phyloP scores from a whole-genome alignment of 2,888 invertebrate genomes.

The Tipula helvola region DNA sequence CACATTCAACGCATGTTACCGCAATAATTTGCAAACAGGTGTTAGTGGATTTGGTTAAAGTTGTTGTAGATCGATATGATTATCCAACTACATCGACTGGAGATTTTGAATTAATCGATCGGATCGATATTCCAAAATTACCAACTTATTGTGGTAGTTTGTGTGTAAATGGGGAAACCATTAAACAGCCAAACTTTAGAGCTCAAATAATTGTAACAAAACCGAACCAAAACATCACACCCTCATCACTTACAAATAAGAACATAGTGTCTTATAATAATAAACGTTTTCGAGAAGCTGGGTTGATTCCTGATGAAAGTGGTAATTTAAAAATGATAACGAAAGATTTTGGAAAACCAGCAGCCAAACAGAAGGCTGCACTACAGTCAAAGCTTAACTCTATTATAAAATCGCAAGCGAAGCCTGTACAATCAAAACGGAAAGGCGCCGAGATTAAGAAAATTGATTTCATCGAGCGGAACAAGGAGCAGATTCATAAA shows the following conservation, averaged over 20 bases:
- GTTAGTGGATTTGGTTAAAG: conserved; percentile 76
- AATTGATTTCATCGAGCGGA: not conserved
- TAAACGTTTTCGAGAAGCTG: not conserved
- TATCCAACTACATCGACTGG: not conserved
- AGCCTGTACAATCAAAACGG: not conserved
- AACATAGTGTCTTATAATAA: not conserved
- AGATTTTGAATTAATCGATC: not conserved
- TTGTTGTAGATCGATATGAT: conserved; percentile 32
- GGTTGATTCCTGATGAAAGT: not conserved
- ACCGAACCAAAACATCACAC: not conserved
- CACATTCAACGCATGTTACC: conserved; percentile 70
- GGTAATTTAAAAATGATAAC: not conserved
- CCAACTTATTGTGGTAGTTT: not conserved
- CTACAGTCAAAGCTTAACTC: not conserved
- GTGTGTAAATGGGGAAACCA: not conserved
- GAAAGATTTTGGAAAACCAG: not conserved
- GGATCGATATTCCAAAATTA: not conserved
- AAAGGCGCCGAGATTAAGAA: not conserved
- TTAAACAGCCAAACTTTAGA: not conserved
- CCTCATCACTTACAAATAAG: not conserved
- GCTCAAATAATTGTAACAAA: not conserved
- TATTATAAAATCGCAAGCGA: not conserved
- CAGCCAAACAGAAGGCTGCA: not conserved
- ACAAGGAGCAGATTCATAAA: not conserved
- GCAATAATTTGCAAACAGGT: conserved; percentile 69